Evolutionary conservation across 2,113 vertebrate species (phyloP).

Genomic region (Pantherophis guttatus): DNA sequence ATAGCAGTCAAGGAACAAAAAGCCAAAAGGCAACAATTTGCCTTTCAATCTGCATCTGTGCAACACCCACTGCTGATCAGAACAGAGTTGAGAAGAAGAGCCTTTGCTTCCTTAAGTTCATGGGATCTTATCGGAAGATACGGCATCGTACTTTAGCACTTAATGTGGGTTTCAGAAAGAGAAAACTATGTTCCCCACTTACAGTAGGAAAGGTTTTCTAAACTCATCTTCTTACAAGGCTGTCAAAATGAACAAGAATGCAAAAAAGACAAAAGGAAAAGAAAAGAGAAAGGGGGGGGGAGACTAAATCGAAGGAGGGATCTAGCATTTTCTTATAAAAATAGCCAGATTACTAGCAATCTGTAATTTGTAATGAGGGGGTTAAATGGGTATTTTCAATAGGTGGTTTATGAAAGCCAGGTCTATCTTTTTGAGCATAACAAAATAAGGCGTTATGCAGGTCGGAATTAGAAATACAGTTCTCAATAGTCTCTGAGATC

Average conservation of each 20-base stretch:
- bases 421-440: not conserved
- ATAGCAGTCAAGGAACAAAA: not conserved
- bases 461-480: not conserved
- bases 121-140: not conserved
- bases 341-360: not conserved
- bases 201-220: not conserved
- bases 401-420: not conserved
- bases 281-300: not conserved
- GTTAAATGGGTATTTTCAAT: not conserved
- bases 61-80: not conserved
- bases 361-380: not conserved
- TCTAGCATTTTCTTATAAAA: not conserved
- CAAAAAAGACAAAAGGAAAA: not conserved
- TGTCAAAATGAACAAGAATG: not conserved
- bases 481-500: not conserved
- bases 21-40: not conserved
- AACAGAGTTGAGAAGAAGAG: not conserved
- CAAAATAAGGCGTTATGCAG: not conserved
- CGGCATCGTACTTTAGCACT: not conserved
- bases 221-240: not conserved
- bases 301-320: not conserved
- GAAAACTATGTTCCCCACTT: not conserved
- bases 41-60: slow-evolving; percentile 9
- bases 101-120: not conserved
- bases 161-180: not conserved